Evolutionary conservation across 2,888 invertebrate species (phyloP).

Genomic region (Luperina nickerlii): DNA sequence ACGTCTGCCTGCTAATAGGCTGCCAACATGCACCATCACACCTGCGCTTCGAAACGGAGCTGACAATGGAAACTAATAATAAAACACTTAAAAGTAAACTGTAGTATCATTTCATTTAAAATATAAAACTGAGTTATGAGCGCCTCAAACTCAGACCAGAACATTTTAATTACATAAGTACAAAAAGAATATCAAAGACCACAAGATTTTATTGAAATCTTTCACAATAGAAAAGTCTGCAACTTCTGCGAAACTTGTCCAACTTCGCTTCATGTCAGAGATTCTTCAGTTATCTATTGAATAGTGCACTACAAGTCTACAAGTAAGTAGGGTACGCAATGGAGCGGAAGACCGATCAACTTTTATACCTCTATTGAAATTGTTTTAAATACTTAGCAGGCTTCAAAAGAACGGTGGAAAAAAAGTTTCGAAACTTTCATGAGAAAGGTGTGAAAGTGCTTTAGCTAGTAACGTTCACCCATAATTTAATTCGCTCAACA

Average conservation of each 20-base stretch:
- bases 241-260: slow-evolving; percentile 51
- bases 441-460: not conserved
- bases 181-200: slow-evolving; percentile 21
- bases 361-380: slow-evolving; percentile 66
- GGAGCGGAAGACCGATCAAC: slow-evolving; percentile 52
- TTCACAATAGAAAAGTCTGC: slow-evolving; percentile 44
- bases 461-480: not conserved
- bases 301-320: slow-evolving; percentile 55
- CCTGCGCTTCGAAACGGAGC: slow-evolving; percentile 63
- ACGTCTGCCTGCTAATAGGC: slow-evolving; percentile 69
- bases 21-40: slow-evolving; percentile 67
- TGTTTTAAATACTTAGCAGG: slow-evolving; percentile 59
- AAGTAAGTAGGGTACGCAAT: slow-evolving; percentile 45
- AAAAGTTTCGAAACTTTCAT: not conserved
- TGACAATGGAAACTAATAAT: slow-evolving; percentile 17
- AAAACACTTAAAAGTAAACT: not conserved
- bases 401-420: slow-evolving; percentile 25
- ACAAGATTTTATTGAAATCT: slow-evolving; percentile 40
- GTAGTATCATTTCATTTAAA: not conserved
- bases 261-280: slow-evolving; percentile 54
- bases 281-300: slow-evolving; percentile 61
- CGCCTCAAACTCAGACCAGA: slow-evolving; percentile 2
- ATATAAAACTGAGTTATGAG: slow-evolving; percentile 11
- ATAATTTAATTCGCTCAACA: not conserved
- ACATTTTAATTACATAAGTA: slow-evolving; percentile 36